Evolutionary conservation across 2,888 invertebrate species (phyloP), one percentile per base, ranked within the genome.

Genomic region (Xanthia togata): DNA sequence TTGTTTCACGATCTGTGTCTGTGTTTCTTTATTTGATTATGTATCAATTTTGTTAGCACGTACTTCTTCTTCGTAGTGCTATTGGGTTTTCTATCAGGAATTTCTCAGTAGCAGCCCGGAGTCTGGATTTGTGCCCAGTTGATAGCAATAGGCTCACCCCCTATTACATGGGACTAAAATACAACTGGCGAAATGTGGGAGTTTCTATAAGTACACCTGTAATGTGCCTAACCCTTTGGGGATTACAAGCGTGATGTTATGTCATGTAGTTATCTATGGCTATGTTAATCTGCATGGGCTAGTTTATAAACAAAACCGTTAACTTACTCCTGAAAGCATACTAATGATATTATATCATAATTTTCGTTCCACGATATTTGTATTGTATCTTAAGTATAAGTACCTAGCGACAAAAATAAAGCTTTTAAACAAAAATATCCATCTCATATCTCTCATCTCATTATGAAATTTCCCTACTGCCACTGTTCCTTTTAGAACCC

Each of bases 361-460:
- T n/a, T 14, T 63, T 38, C 6, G n/a, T 63, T 63, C n/a, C 38
- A 63, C 14, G n/a, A 38, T 1, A n/a, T 63, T 63, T 38, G 14
- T n/a, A 14, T 38, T 35, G 23, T 35, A 62, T 38, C 35, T 14
- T 44, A 44, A 44, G 1, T 23, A 23, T 14, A 44, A 14, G 12
- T 35, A 35, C n/a, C 38, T 62, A n/a, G 8, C 8, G 6, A 62
- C 14, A n/a, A 38, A 38, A 14, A 23, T 38, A n/a, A 38, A n/a
- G 2, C 17, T 41, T 64, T 41, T 11, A 31, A 53, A 64, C 11
- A 31, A 50, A 50, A 14, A 55, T 14, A 26, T 3, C 1, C 26
- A 44, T 53, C n/a, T n/a, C n/a, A n/a, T n/a, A n/a, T n/a, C n/a
- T 59, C 20, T 60, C 53, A 79, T 26, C 11, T 44, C 35, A 60